Conservation (phyloP, 2,888 invertebrate species). For the Hirtodrosophila cameraria region DNA sequence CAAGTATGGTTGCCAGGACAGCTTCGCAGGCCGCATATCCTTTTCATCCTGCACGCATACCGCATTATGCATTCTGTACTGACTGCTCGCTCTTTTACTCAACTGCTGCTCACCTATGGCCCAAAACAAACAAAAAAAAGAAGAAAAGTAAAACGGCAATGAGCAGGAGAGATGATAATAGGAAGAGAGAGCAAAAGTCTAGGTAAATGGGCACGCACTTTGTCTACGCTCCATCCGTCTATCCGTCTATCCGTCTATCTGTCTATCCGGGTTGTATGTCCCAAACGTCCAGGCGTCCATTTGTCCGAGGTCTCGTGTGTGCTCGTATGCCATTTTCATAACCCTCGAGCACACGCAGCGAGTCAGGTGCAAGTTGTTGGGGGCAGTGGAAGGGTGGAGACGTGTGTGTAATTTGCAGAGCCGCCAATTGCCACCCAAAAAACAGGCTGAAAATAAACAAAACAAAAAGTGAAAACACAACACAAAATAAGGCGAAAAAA, state of each 20-base stretch:
- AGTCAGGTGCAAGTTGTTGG: too few species aligned
- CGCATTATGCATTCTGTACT: neutral
- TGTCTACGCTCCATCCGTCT: slow-evolving; percentile 40
- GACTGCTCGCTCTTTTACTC: neutral
- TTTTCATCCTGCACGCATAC: too few species aligned
- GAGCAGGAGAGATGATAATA: neutral
- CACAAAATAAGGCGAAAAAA: slow-evolving; percentile 65
- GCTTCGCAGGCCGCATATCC: too few species aligned
- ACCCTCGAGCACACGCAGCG: slow-evolving; percentile 18
- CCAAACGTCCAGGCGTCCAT: too few species aligned
- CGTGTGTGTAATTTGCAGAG: slow-evolving; percentile 61
- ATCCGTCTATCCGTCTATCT: neutral
- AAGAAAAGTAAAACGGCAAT: too few species aligned
- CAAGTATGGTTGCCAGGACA: too few species aligned
- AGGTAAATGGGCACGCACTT: slow-evolving; percentile 45
- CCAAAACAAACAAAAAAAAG: too few species aligned
- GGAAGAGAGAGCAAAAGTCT: neutral
- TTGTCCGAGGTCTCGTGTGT: neutral
- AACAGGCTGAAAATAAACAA: slow-evolving; percentile 65
- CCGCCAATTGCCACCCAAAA: slow-evolving; percentile 20
- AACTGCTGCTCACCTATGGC: too few species aligned
- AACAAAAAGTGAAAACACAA: slow-evolving; percentile 77
- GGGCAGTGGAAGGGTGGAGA: slow-evolving; percentile 3
- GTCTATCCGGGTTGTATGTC: too few species aligned
- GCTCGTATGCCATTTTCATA: slow-evolving; percentile 46